phyloP scores from a whole-genome alignment of 2,113 vertebrate genomes.

The Malurus cyaneus region DNA sequence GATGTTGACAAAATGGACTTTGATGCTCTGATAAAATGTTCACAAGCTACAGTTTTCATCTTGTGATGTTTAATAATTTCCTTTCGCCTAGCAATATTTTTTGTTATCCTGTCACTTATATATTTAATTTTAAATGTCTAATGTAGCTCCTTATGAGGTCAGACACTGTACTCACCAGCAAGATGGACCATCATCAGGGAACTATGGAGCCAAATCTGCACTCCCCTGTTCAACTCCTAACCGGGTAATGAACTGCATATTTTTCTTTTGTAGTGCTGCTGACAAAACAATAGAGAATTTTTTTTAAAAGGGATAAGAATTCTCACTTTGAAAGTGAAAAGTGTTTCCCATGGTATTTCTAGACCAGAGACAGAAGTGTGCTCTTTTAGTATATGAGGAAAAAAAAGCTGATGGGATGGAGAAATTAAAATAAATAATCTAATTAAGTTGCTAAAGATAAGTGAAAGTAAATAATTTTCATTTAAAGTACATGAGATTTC shows the following conservation, averaged over 20 bases:
- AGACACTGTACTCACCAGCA: conserved; percentile 71
- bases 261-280: not conserved
- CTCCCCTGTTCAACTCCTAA: conserved; percentile 72
- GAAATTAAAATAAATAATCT: not conserved
- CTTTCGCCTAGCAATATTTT: not conserved
- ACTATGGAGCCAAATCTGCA: conserved; percentile 75
- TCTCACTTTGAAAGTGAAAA: not conserved
- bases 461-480: not conserved
- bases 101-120: not conserved
- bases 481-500: not conserved
- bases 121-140: not conserved
- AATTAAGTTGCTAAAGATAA: not conserved
- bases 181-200: conserved; percentile 79
- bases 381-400: not conserved
- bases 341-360: not conserved
- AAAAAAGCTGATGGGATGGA: not conserved
- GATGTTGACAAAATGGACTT: not conserved
- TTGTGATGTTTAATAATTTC: not conserved
- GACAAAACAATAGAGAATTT: not conserved
- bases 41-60: not conserved
- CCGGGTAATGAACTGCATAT: conserved; percentile 72
- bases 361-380: not conserved
- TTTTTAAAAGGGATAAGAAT: not conserved
- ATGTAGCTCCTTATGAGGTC: conserved; percentile 81
- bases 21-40: not conserved